Evolutionary conservation across 1,140 invertebrate species (phyloP).

Genomic region (Trissolcus basalis): DNA sequence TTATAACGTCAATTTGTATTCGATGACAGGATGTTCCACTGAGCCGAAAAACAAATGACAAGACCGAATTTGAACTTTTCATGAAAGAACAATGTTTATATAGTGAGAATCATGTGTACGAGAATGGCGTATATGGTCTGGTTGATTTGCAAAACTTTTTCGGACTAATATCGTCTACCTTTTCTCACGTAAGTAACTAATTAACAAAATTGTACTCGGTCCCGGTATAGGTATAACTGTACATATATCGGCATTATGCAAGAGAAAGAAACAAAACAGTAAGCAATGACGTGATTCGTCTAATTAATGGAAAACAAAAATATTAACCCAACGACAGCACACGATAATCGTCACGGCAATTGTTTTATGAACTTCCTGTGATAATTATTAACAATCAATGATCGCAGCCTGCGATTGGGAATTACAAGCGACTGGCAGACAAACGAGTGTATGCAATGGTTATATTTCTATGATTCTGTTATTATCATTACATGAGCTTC

Average conservation of each 20-base stretch:
- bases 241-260: conserved; percentile 40
- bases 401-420: conserved; percentile 57
- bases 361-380: conserved; percentile 77
- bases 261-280: conserved; percentile 30
- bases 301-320: conserved; percentile 19
- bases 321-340: conserved; percentile 10
- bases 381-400: conserved; percentile 78
- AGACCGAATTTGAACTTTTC: conserved; percentile 50
- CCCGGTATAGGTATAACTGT: conserved; percentile 36
- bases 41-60: conserved; percentile 45
- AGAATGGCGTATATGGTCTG: conserved; percentile 21
- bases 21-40: too few relatives aligned
- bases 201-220: conserved; percentile 37
- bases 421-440: conserved; percentile 47
- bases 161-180: conserved; percentile 48
- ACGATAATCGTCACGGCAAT: conserved; percentile 66
- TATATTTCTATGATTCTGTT: conserved; percentile 42
- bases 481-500: conserved; percentile 38
- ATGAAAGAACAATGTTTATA: conserved; percentile 33
- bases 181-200: conserved; percentile 31
- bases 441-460: conserved; percentile 46
- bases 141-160: conserved; percentile 40
- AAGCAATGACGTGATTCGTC: conserved; percentile 49
- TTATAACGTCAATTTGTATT: too few relatives aligned
- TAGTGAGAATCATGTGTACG: conserved; percentile 17